Evolutionary conservation across 2,113 vertebrate genomes (phyloP), one percentile per base, ranked within the genome.

Genomic region (Chascanopsetta lugubris): DNA sequence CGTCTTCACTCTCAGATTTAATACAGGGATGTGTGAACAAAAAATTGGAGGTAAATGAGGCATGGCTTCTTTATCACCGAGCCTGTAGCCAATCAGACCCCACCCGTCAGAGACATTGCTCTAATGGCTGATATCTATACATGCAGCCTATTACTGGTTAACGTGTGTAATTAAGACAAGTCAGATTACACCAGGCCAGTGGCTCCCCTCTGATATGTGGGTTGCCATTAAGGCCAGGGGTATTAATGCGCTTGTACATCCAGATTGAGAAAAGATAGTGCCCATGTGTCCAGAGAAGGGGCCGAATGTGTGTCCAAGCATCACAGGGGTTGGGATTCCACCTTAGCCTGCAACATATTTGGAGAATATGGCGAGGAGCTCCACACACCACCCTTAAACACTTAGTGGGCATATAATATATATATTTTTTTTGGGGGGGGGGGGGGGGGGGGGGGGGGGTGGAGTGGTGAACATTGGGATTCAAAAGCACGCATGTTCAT

Each of bases 101-200:
- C 63, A 79, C 59, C 72, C 47, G 75, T 82, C 72, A 78, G 61
- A 82, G 77, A 85, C 74, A 79, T 63, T 43, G 74, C 82, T 84
- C 75, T 89, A 89, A 88, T 86, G 87, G 88, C 76, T 54, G 82
- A 86, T 85, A 90, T 90, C 87, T 88, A 70, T 80, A 72, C 62
- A 64, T 60, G 79, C 76, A 89, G 82, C 85, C 85, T 85, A 87
- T 90, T 87, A 88, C 77, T 79, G 89, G 82, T 83, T 87, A 86
- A 79, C 82, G 85, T 77, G 80, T 77, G 84, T 84, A 88, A 91
- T 90, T 86, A 88, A 89, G 87, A 88, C 84, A 73, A 81, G 83
- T 86, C 85, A 84, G 83, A 88, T 87, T 84, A 78, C 75, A 83
- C 80, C 61, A 63, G 65, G 68, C 67, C 77, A 77, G 48, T 59